Base-by-base conservation (phyloP, 2,888 invertebrate genomes). In the Dione juno region DNA sequence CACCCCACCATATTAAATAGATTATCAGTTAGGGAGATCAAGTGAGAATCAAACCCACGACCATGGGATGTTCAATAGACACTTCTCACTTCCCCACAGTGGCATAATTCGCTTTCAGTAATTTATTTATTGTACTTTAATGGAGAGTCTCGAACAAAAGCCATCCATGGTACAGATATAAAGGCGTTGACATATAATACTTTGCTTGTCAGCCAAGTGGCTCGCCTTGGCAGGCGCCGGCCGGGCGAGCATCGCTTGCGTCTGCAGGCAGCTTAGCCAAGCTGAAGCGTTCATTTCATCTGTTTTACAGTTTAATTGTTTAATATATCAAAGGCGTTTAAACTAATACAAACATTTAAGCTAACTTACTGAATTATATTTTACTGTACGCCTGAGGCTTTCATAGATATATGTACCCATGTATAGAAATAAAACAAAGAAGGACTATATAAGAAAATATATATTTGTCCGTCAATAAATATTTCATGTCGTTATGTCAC, bases 191-290 rank as follows among this genome's bases (percentile, higher is more conserved):
- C 52, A 67, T 35, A 67, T 16, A 67, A 67, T 52, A 43, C 52
- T 43, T 16, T 28, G 58, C 21, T 43, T 53, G 52, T 67, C 16
- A n/a, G 59, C 43, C 61, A 54, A 66, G 66, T 52, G 52, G 67
- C 43, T 67, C 59, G 61, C 67, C 67, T 61, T 61, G 61, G 19
- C 14, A 41, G 61, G 66, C 45, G 66, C 57, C 67, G 53, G 52
- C 41, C 35, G 35, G 67, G 50, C 52, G 52, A 59, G 28, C 67
- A n/a, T 19, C 21, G 19, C 35, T 16, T 16, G 21, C 50, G 14
- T 48, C 59, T 52, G 10, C 41, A 52, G 13, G 52, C 52, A 61
- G 41, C 28, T 28, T 28, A 28, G 50, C 59, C 21, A 41, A 52
- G 57, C 50, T 52, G 54, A 19, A 16, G 21, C 19, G 13, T n/a